phyloP scores from a whole-genome alignment of 2,113 vertebrate species.

The Melierax canorus region DNA sequence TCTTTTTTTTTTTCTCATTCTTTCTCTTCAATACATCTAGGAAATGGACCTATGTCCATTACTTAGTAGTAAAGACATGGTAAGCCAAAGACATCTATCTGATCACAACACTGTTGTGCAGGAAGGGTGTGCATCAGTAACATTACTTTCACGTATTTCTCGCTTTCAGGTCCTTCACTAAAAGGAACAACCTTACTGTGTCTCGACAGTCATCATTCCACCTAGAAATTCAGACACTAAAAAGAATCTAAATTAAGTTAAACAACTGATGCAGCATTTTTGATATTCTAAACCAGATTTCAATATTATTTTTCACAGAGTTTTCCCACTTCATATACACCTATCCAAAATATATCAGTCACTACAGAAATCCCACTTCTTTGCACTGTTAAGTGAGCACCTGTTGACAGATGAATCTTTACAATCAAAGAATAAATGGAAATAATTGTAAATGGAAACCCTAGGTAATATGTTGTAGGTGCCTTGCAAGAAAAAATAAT shows the following conservation, averaged over 20 bases:
- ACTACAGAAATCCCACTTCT: neutral
- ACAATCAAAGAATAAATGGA: neutral
- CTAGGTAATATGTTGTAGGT: neutral
- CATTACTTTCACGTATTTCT: neutral
- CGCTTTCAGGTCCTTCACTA: neutral
- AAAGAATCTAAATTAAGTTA: neutral
- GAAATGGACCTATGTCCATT: neutral
- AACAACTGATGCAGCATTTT: neutral
- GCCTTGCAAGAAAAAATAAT: neutral
- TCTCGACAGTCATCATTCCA: neutral
- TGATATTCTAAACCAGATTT: neutral
- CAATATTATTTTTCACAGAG: neutral
- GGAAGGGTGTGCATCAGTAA: neutral
- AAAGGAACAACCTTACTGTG: neutral
- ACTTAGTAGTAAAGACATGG: neutral
- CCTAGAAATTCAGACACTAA: neutral
- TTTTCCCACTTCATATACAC: neutral
- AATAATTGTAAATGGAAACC: neutral
- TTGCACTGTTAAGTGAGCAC: neutral
- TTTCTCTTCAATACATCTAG: neutral
- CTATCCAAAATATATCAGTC: neutral
- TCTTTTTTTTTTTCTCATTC: neutral
- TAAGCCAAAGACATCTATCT: neutral
- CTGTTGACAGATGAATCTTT: neutral
- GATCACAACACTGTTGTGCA: neutral